Percentiles rank a stretch among this genome's conserved stretches.
Evolutionary conservation across 2,888 invertebrate species (phyloP).

Genomic region (Xanthia icteritia): DNA sequence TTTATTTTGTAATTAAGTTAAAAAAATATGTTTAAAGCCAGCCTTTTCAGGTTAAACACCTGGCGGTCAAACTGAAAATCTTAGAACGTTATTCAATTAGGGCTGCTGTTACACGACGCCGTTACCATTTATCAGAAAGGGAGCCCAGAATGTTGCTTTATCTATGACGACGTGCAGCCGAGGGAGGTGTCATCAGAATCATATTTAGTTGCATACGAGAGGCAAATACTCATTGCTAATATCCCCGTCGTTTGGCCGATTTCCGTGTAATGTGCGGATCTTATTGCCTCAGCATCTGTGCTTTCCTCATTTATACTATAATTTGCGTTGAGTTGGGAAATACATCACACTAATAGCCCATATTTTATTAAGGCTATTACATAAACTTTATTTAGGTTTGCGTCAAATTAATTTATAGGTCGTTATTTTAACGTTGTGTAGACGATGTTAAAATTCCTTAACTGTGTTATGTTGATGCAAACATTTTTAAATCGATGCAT

Average conservation of each 20-base stretch:
- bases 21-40: conserved; percentile 5
- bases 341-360: conserved; percentile 78
- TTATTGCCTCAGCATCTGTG: conserved; percentile 82
- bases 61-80: conserved; percentile 7
- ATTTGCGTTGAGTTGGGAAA: conserved; percentile 78
- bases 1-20: not conserved
- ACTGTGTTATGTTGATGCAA: conserved; percentile 27
- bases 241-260: conserved; percentile 75
- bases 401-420: conserved; percentile 69
- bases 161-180: conserved; percentile 20
- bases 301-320: conserved; percentile 80
- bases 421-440: conserved; percentile 63
- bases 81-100: not conserved
- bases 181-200: conserved; percentile 68
- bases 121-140: not conserved
- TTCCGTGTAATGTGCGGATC: conserved; percentile 74
- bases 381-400: conserved; percentile 71
- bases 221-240: conserved; percentile 78
- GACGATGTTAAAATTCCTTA: conserved; percentile 60
- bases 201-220: conserved; percentile 74
- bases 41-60: conserved; percentile 30
- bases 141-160: conserved; percentile 20
- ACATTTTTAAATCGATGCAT: conserved; percentile 11
- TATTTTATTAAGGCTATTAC: conserved; percentile 71
- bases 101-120: not conserved